A percentile compares a stretch with the other conserved stretches of the same genome.
Evolutionary conservation across 2,797 vertebrate genomes (phyloP).

Genomic region (Garrulus glandarius): DNA sequence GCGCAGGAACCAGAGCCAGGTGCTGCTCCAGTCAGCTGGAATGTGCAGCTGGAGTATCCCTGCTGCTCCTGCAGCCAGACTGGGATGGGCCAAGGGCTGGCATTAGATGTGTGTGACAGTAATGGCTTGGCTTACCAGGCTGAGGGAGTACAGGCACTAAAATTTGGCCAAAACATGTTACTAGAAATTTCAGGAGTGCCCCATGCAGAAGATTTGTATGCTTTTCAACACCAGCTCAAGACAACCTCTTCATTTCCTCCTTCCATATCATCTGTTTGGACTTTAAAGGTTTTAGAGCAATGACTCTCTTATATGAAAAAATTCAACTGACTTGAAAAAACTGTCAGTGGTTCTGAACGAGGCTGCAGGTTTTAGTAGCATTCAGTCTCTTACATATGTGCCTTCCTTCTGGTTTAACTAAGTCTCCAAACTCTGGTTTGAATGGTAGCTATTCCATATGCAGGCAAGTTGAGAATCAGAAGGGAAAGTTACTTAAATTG

Average conservation of each 20-base stretch:
- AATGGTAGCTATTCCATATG: neutral
- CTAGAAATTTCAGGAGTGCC: neutral
- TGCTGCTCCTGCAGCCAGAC: neutral
- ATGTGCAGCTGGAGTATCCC: accelerated
- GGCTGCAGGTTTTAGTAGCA: neutral
- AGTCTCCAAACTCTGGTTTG: neutral
- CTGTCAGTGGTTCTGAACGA: neutral
- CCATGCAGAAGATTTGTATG: neutral
- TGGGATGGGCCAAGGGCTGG: neutral
- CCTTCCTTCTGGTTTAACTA: neutral
- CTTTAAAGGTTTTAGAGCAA: neutral
- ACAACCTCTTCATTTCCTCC: neutral
- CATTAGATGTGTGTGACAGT: accelerated
- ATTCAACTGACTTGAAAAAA: neutral
- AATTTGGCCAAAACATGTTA: neutral
- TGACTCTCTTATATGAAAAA: neutral
- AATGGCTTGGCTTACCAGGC: neutral
- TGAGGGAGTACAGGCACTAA: neutral
- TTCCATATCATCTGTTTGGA: neutral
- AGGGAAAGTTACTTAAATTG: neutral
- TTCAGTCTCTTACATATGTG: neutral
- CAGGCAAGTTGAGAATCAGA: neutral
- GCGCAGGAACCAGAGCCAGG: accelerated
- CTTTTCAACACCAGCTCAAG: neutral
- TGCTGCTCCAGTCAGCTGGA: neutral